Conservation (phyloP, 2,888 invertebrate genomes). For the Carcina quercana region DNA sequence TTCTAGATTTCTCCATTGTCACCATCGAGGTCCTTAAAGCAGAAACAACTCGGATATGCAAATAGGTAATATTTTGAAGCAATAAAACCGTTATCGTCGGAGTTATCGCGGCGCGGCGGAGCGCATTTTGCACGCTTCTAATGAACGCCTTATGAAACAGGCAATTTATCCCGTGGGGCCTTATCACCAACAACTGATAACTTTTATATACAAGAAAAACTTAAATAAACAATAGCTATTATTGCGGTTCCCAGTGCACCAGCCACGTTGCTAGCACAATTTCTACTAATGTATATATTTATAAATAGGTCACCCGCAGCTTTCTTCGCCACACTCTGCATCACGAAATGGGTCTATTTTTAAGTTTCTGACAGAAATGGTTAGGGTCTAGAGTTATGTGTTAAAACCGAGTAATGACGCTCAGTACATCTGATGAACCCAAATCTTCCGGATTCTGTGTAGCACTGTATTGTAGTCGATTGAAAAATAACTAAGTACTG, state of each 20-base stretch:
- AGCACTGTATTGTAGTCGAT: no score
- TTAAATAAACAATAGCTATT: constrained; percentile 53
- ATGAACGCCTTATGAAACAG: constrained; percentile 74
- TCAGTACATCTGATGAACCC: no score
- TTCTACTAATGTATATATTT: no score
- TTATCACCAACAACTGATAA: constrained; percentile 66
- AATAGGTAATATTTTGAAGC: constrained; percentile 68
- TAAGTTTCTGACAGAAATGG: no score
- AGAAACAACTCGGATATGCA: constrained; percentile 46
- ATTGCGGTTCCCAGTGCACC: no score
- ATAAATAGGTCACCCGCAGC: no score
- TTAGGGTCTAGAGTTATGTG: no score
- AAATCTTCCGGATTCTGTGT: no score
- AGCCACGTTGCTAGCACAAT: no score
- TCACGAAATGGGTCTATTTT: no score
- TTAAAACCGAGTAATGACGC: no score
- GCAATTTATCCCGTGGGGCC: constrained; percentile 69
- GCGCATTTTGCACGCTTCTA: constrained; percentile 69
- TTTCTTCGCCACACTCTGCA: no score
- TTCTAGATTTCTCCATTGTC: constrained; percentile 28
- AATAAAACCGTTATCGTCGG: constrained; percentile 64
- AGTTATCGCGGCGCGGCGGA: constrained; percentile 69
- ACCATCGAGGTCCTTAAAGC: constrained; percentile 25
- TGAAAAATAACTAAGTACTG: constrained; percentile 15
- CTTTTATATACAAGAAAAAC: constrained; percentile 57